Evolutionary conservation across 2,797 vertebrate genomes (phyloP).

Genomic region (Decapterus maruadsi): DNA sequence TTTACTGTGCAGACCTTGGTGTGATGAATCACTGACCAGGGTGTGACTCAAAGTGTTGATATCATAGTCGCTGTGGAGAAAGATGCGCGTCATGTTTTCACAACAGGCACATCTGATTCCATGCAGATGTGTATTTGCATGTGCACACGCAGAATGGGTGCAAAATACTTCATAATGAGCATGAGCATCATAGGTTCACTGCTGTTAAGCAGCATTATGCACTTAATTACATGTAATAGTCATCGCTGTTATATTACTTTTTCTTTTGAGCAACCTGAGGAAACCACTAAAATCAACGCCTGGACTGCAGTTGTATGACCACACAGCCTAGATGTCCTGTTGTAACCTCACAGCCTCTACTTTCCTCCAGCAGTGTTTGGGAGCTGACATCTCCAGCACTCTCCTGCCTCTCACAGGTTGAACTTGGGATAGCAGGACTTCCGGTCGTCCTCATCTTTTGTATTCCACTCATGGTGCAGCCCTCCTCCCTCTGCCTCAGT

Average conservation of each 20-base stretch:
- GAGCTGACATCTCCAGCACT: conserved; percentile 62
- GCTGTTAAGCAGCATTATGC: background rate
- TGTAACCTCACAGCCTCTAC: conserved; percentile 61
- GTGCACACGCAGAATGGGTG: background rate
- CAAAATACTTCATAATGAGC: background rate
- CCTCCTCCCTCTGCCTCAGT: conserved; percentile 58
- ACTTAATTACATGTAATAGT: background rate
- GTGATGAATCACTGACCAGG: conserved; percentile 49
- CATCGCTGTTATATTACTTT: background rate
- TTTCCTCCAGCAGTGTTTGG: conserved; percentile 15
- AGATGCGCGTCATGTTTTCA: conserved; percentile 32
- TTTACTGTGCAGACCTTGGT: conserved; percentile 48
- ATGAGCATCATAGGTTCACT: background rate
- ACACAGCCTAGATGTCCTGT: conserved; percentile 39
- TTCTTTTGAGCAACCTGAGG: conserved; percentile 10
- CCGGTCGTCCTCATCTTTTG: conserved; percentile 72
- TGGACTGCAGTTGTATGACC: conserved; percentile 43
- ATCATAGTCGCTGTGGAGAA: conserved; percentile 23
- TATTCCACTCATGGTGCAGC: conserved; percentile 63
- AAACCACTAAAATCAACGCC: conserved; percentile 42
- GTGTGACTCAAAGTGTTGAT: conserved; percentile 40
- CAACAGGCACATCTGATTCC: conserved; percentile 8
- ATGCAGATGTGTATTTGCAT: background rate
- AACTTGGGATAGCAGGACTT: conserved; percentile 69
- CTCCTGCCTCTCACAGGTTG: conserved; percentile 73